Conservation (phyloP, 2,797 vertebrate genomes). For the Poecilia gillii region DNA sequence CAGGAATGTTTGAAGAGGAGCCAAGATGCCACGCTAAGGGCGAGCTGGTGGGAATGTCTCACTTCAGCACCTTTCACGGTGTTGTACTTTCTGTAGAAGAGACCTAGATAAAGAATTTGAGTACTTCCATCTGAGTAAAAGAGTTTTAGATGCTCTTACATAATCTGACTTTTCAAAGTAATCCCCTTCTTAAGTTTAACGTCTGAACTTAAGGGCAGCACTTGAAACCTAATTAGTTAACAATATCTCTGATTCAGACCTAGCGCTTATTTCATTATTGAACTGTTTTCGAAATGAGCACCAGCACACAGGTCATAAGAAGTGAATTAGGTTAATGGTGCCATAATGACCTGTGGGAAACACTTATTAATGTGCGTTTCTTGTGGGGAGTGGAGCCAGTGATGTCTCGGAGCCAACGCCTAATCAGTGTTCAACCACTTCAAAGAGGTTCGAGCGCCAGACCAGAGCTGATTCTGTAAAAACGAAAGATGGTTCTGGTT, state of each 20-base stretch:
- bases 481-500: not conserved
- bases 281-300: not conserved
- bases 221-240: not conserved
- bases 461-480: not conserved
- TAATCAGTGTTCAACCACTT: constrained; percentile 1
- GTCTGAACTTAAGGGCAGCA: not conserved
- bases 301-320: constrained; percentile 7
- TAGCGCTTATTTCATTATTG: not conserved
- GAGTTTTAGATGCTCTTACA: not conserved
- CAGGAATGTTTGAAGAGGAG: constrained; percentile 17
- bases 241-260: not conserved
- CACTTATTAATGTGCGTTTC: constrained; percentile 1
- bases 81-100: not conserved
- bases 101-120: not conserved
- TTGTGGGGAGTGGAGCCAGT: not conserved
- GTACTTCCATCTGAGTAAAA: not conserved
- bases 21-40: constrained; percentile 16
- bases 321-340: constrained; percentile 3
- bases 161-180: not conserved
- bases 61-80: not conserved
- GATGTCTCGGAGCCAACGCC: not conserved
- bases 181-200: not conserved
- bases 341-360: constrained; percentile 14
- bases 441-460: not conserved
- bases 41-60: not conserved